Conservation (phyloP, 2,113 vertebrate species). For the Caranx melampygus region DNA sequence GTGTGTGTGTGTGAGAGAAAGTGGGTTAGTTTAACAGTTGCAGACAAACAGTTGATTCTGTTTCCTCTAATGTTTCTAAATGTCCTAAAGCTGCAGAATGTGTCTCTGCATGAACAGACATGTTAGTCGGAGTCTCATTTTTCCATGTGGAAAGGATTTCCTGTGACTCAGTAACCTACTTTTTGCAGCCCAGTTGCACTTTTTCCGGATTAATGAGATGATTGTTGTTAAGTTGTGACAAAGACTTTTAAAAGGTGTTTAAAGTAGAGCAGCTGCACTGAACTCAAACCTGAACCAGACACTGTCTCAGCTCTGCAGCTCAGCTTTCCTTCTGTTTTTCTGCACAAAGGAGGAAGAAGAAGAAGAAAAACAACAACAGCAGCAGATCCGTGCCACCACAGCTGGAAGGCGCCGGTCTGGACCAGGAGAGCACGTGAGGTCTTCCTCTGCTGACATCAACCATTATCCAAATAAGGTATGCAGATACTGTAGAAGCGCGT, state of each 20-base stretch:
- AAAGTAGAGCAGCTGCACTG: too few relatives aligned
- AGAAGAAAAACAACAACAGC: constrained; percentile 1
- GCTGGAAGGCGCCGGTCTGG: not conserved
- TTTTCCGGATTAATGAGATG: not conserved
- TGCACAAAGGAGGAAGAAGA: not conserved
- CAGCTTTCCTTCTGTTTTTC: not conserved
- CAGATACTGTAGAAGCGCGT: too few relatives aligned
- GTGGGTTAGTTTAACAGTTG: not conserved
- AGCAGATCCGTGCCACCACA: not conserved
- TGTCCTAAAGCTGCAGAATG: too few relatives aligned
- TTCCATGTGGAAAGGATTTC: too few relatives aligned
- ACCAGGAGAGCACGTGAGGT: not conserved
- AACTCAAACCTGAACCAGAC: too few relatives aligned
- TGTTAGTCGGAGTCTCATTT: too few relatives aligned
- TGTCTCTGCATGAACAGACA: too few relatives aligned
- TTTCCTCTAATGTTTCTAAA: too few relatives aligned
- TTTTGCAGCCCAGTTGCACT: not conserved
- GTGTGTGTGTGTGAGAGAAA: not conserved
- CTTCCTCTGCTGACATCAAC: not conserved
- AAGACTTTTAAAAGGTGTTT: not conserved
- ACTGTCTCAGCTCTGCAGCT: not conserved
- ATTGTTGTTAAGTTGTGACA: not conserved
- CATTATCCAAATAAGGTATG: constrained; percentile 25
- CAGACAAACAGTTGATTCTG: not conserved
- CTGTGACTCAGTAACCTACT: not conserved